Percentiles rank a stretch among this genome's conserved stretches.
Evolutionary conservation across 2,797 vertebrate genomes (phyloP).

Genomic region (Clarias laeviceps): DNA sequence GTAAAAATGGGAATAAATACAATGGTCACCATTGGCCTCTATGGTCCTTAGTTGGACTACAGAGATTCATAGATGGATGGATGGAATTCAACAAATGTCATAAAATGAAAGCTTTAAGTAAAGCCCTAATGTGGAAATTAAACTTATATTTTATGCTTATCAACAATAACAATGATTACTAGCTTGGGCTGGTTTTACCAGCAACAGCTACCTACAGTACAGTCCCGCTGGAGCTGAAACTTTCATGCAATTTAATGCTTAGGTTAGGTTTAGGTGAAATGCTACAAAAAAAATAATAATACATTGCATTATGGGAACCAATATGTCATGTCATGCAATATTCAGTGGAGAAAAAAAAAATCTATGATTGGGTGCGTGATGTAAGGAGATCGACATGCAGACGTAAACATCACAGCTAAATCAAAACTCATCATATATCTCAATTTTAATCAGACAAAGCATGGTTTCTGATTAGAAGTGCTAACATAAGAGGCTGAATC

Average conservation of each 20-base stretch:
- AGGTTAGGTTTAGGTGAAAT: neutral
- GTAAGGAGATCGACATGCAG: neutral
- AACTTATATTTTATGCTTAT: neutral
- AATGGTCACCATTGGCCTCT: too few relatives aligned
- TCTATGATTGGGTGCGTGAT: neutral
- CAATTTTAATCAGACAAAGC: conserved; percentile 15
- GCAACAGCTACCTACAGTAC: neutral
- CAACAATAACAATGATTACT: neutral
- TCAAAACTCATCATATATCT: neutral
- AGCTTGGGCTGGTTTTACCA: neutral
- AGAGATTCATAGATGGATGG: too few relatives aligned
- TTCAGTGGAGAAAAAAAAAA: neutral
- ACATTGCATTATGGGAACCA: too few relatives aligned
- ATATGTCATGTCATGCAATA: neutral
- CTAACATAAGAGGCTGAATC: conserved; percentile 3
- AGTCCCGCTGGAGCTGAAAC: neutral
- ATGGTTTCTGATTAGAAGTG: neutral
- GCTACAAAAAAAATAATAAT: neutral
- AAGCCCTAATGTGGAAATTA: neutral
- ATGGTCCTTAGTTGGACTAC: too few relatives aligned
- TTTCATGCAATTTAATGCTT: too few relatives aligned
- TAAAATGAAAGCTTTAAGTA: neutral
- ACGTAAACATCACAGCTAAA: neutral
- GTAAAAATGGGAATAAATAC: too few relatives aligned
- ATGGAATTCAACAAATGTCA: neutral